Base-by-base conservation (phyloP, 2,113 vertebrate species). In the Onychostoma macrolepis region DNA sequence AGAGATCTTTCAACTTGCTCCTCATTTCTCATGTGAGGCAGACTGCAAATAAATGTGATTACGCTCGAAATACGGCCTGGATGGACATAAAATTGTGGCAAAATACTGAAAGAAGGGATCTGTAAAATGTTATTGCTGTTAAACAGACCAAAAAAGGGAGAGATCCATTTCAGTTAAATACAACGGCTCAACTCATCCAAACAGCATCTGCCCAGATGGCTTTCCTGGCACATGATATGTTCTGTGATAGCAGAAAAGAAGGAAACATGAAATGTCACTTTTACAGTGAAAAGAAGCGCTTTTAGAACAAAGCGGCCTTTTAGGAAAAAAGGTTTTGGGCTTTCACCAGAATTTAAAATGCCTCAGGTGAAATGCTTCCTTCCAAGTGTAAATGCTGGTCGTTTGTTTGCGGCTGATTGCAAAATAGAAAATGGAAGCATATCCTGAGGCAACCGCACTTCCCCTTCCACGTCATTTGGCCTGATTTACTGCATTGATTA, bases 401-500 rank as follows among this genome's bases (percentile, higher is more conserved):
- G 28, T 26, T 48, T 72, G 78, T 50, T 45, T 33, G 56, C 9
- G 10, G 21, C 86, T 88, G 79, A 89, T 87, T 88, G 88, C 74
- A 33, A 79, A 28, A 86, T 74, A 89, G 56, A 88, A 63, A 67
- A 80, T 76, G 84, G 77, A 81, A 88, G 72, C 89, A 83, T 84
- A 83, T 45, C 87, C 78, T 36, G 8, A 80, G 84, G 83, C 90
- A 90, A 87, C 88, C 90, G 88, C 83, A 71, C 50, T 67, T 84
- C 89, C 81, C 69, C 53, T 85, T 71, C 88, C 78, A 45, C 24
- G 53, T 82, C 85, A 67, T 83, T 69, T 86, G 79, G 19, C 86
- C 89, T 93, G 89, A 92, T 91, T 92, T 88, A 89, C 85, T 75
- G 79, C 53, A 24, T 36, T 72, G 86, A 78, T 86, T 81, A 75